Evolutionary conservation across 2,888 invertebrate species (phyloP).

Genomic region (Cataglyphis livida): DNA sequence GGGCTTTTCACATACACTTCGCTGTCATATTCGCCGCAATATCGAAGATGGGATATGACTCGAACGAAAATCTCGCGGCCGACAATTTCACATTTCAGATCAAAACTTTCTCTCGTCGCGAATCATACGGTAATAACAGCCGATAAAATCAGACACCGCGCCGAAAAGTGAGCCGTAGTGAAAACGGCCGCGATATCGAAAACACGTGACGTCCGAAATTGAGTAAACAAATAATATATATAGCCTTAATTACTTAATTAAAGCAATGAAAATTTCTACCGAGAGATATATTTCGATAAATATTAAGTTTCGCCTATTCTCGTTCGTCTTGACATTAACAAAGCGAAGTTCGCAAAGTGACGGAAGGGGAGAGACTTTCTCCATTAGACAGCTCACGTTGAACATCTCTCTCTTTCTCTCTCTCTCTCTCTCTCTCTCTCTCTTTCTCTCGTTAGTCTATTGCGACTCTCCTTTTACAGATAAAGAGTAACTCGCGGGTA

Average conservation of each 20-base stretch:
- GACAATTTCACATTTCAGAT: constrained; percentile 75
- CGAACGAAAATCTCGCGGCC: constrained; percentile 68
- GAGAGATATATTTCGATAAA: constrained; percentile 10
- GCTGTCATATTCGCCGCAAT: constrained; percentile 22
- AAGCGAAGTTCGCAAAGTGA: background rate
- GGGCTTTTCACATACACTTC: constrained; percentile 56
- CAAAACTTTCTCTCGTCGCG: constrained; percentile 68
- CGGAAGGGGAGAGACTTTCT: constrained; percentile 39
- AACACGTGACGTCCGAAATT: background rate
- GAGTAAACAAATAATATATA: background rate
- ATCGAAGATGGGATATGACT: constrained; percentile 66
- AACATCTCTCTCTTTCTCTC: background rate
- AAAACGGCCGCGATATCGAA: constrained; percentile 68
- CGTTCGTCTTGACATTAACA: constrained; percentile 21
- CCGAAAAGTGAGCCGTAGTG: constrained; percentile 73
- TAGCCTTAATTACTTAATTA: background rate
- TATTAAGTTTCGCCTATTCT: constrained; percentile 19
- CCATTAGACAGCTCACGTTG: constrained; percentile 24
- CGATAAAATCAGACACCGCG: constrained; percentile 56
- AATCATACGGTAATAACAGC: constrained; percentile 30
- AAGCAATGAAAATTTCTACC: background rate
- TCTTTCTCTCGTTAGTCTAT: background rate
- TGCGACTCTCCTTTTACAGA: constrained; percentile 38
- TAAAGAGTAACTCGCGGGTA: constrained; percentile 67
- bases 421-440: background rate